Evolutionary conservation across 2,113 vertebrate species (phyloP), one percentile per base, ranked within the genome.

Genomic region (Grammomys dolichurus): DNA sequence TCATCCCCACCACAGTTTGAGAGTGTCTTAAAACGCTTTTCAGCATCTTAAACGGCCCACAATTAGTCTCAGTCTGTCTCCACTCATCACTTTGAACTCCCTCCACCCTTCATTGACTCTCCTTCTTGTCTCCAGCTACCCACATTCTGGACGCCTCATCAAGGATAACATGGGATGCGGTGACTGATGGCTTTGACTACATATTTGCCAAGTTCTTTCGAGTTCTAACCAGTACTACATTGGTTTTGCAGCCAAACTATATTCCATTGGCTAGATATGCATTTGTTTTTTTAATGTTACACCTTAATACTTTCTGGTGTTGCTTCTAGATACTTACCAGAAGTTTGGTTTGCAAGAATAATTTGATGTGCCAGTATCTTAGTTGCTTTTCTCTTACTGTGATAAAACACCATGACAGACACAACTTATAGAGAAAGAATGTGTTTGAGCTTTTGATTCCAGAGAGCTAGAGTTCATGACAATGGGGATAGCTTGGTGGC

Each of bases 261-360:
- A 46, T 78, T 58, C 24, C 10, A 60, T 14, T 75, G 10, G 48
- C 33, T 88, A 13, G 7, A 67, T 65, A 46, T 56, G 40, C 48
- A 82, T 92, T 77, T 93, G 77, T 70, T 58, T 72, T 96, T 91
- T 72, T 90, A 77, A 72, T 87, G 19, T 75, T 43, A 33, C 28
- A 51, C 73, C 33, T 24, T 81, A 87, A 76, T 88, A 80, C 86
- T 95, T 16, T 86, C 51, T 85, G 22, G 60, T 78, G n/a, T 48
- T 78, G 31, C 63, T 78, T 78, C 10, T 91, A 78, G 46, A 81
- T 43, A 3, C 16, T 84, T 88, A 81, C 2, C 60, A 95, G 43
- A 48, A 82, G 11, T 20, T 40, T 65, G 19, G 43, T 69, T 77
- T 91, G 46, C 33, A 90, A 93, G 65, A 63, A 81, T 92, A 20